phyloP scores from a whole-genome alignment of 1,140 invertebrate species.

The Dendrolimus punctatus region DNA sequence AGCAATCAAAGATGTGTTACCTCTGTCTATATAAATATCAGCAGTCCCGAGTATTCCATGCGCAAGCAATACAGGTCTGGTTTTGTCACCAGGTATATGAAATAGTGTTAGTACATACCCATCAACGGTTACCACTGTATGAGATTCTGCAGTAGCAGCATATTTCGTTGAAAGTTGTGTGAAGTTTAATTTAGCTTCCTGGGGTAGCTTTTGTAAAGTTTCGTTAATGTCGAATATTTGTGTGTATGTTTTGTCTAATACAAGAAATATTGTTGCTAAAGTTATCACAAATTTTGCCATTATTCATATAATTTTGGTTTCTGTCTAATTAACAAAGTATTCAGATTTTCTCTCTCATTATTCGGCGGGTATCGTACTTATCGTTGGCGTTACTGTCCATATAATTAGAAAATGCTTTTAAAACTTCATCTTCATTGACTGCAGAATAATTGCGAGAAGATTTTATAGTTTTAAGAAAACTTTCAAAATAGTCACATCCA shows the following conservation, averaged over 20 bases:
- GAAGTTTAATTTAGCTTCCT: constrained; percentile 12
- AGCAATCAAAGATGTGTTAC: constrained; percentile 74
- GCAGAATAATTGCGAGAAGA: too few relatives aligned
- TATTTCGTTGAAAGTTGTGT: constrained; percentile 15
- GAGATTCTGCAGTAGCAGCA: constrained; percentile 8
- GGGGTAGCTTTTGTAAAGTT: constrained; percentile 5
- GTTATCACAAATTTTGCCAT: background rate
- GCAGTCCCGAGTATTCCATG: constrained; percentile 78
- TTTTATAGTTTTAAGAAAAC: too few relatives aligned
- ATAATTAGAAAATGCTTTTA: too few relatives aligned
- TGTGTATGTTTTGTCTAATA: background rate
- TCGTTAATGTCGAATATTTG: constrained; percentile 1
- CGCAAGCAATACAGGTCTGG: constrained; percentile 71
- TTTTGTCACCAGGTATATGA: constrained; percentile 12
- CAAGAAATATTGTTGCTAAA: background rate
- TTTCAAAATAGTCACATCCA: too few relatives aligned
- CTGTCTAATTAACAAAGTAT: too few relatives aligned
- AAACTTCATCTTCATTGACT: too few relatives aligned
- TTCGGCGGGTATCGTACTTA: too few relatives aligned
- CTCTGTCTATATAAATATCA: constrained; percentile 75
- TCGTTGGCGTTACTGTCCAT: too few relatives aligned
- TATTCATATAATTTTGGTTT: too few relatives aligned
- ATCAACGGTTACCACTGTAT: constrained; percentile 15
- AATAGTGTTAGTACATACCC: constrained; percentile 20
- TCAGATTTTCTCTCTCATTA: too few relatives aligned